Evolutionary conservation across 2,888 invertebrate species (phyloP), one percentile per base, ranked within the genome.

Genomic region (Fragum whitleyi): DNA sequence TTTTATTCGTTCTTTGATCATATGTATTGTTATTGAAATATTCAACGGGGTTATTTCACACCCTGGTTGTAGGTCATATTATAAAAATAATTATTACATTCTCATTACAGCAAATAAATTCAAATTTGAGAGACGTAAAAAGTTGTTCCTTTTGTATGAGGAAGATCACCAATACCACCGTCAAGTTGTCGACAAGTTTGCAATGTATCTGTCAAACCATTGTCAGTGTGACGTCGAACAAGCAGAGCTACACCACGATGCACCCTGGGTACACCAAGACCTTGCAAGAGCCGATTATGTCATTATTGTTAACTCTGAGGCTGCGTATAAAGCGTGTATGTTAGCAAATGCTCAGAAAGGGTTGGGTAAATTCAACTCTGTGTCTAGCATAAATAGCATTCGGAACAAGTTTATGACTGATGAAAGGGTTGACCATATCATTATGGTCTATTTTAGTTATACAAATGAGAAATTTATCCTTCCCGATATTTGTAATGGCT

Each of bases 381-480:
- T 70, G 28, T 72, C 81, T 9, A 81, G 75, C 39, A 80, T 83
- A 14, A 79, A 81, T 26, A 80, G 83, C 28, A 74, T 86, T n/a
- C 55, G 79, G 11, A 77, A 81, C 29, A 77, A 76, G 28, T 86
- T 86, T 47, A 59, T 79, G 26, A 72, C 70, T 29, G 81, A 86
- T 2, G 77, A 78, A 23, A 39, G 77, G 19, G 82, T 83, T 74
- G 83, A 81, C 65, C 81, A 86, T 19, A 83, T 75, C 29, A 75
- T 86, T 1, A 86, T 86, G 86, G 79, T 80, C 0, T 81, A 78
- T 65, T 86, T 86, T 74, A 75, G 77, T 14, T 80, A 86, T 53
- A 83, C 86, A 19, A 70, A 70, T 69, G 83, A 83, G 42, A 42
- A 71, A 32, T 81, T 69, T 42, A 55, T 82, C 11, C 55, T 86